phyloP scores from a whole-genome alignment of 2,888 invertebrate species.

The Pecten maximus region DNA sequence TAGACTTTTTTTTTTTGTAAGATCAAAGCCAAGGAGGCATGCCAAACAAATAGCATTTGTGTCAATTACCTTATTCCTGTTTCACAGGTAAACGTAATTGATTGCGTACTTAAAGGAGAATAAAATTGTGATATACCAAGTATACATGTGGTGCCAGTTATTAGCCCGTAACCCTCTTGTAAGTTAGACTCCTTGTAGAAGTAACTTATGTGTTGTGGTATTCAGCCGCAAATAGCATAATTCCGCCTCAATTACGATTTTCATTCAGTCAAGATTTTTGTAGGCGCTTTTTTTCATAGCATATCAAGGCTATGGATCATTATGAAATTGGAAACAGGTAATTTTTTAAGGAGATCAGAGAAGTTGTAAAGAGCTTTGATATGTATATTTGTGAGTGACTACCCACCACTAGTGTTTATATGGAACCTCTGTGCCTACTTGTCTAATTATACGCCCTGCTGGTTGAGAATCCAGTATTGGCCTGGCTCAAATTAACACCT shows the following conservation, averaged over 20 bases:
- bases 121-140: conserved; percentile 15
- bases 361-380: conserved; percentile 30
- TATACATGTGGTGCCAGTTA: neutral
- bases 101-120: conserved; percentile 7
- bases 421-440: neutral
- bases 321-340: conserved; percentile 28
- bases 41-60: conserved; percentile 17
- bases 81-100: conserved; percentile 26
- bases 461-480: neutral
- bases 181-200: neutral
- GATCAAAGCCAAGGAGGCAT: conserved; percentile 8
- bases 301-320: conserved; percentile 11
- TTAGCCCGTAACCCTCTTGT: conserved; percentile 5
- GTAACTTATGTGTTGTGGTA: conserved; percentile 19
- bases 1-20: neutral
- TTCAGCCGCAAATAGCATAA: conserved; percentile 31
- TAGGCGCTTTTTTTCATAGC: neutral
- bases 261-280: conserved; percentile 13
- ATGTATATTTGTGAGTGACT: neutral
- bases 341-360: neutral
- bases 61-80: neutral
- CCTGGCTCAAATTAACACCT: conserved; percentile 14
- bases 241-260: conserved; percentile 33
- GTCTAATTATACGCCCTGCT: conserved; percentile 10
- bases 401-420: neutral